Evolutionary conservation across 2,113 vertebrate genomes (phyloP), one percentile per base, ranked within the genome.

Genomic region (Sturnus vulgaris): DNA sequence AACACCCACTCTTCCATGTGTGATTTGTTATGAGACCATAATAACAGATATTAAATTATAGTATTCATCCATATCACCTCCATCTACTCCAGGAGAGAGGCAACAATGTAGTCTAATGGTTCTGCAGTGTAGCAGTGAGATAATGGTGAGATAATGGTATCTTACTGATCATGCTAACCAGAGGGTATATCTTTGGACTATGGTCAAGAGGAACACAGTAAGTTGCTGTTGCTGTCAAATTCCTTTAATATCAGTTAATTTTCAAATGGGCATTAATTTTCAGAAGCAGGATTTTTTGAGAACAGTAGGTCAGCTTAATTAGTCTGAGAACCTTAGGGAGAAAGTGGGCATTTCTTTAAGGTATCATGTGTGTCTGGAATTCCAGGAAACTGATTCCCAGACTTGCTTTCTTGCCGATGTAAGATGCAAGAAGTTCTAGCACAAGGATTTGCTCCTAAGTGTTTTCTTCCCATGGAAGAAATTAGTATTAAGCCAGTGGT

Each of bases 151-250:
- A 13, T 82, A 84, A 50, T 44, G 33, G 31, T 60, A 7, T 71
- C 53, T 52, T 68, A 35, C 24, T 75, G 49, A 75, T 82, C 82
- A 71, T 24, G 19, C 12, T 27, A 44, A 59, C 14, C 52, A 82
- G 49, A 71, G 44, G 0, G 12, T 50, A 0, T 24, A 14, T 82
- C 49, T 79, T 59, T 61, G 65, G 60, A 42, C 22, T 7, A 0
- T 8, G 35, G 56, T 89, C 76, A 94, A 56, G 47, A 84, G 33
- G 22, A 77, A 16, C 33, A 40, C 40, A 71, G 47, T 27, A 64
- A 70, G 66, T 60, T 60, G 49, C 53, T 44, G 40, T 39, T 88
- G 27, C 53, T 79, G 27, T 59, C 65, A 59, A 44, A 79, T 88
- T 92, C 23, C 31, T 82, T 64, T 52, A 52, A 44, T 79, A 79